phyloP scores from a whole-genome alignment of 92 coral and sea anemone genomes.

The Heliopora coerulea region DNA sequence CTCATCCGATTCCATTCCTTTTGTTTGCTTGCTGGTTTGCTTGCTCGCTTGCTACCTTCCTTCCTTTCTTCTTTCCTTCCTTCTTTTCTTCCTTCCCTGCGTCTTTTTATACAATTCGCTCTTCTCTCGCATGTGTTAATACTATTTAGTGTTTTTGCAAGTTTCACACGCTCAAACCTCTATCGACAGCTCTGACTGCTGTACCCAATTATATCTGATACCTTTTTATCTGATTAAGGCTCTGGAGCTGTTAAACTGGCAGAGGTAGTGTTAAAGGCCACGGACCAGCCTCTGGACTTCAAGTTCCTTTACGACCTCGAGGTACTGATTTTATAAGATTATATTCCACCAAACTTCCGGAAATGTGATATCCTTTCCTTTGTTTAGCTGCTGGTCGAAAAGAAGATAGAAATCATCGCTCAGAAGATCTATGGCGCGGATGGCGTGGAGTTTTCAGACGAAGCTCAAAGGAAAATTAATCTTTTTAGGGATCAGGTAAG shows the following conservation, averaged over 20 bases:
- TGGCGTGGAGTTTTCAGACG: slow-evolving; percentile 79
- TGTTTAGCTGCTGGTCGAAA: slow-evolving; percentile 81
- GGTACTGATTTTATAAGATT: slow-evolving; percentile 37
- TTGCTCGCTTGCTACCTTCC: too few species aligned
- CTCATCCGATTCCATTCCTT: too few species aligned
- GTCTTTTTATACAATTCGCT: too few species aligned
- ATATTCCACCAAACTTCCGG: too few species aligned
- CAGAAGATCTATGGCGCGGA: slow-evolving; percentile 98
- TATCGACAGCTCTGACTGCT: not conserved
- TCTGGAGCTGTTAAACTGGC: slow-evolving; percentile 83
- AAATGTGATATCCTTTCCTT: not conserved
- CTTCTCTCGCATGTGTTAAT: too few species aligned
- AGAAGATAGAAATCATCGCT: slow-evolving; percentile 86
- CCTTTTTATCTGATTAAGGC: slow-evolving; percentile 48
- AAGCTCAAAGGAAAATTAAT: slow-evolving; percentile 72
- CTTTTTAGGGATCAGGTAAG: slow-evolving; percentile 77
- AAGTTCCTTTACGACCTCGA: slow-evolving; percentile 87
- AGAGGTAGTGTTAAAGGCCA: slow-evolving; percentile 79
- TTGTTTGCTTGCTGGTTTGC: too few species aligned
- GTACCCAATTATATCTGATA: not conserved
- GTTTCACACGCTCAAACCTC: too few species aligned
- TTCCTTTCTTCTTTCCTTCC: too few species aligned
- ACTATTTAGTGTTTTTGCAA: too few species aligned
- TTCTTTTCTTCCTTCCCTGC: too few species aligned
- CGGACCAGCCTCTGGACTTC: slow-evolving; percentile 80